These are phyloP conservation scores for Drosophila lutescens DNA, from an alignment of 2,888 invertebrate species.

Conservation along the genomic window DNA sequence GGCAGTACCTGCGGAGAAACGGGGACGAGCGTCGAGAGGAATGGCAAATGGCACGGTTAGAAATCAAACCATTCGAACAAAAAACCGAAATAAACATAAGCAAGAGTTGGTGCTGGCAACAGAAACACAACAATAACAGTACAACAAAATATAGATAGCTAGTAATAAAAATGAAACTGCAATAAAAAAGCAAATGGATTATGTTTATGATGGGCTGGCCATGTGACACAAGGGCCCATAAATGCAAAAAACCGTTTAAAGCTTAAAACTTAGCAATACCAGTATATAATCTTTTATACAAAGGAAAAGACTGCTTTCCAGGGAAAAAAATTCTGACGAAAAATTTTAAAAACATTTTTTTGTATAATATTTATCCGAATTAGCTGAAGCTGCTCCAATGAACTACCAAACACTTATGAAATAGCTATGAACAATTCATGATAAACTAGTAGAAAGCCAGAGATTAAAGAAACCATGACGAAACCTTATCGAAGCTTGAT, in stretches of 20 bases:
- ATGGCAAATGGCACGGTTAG: slow-evolving; percentile 48
- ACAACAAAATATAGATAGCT: slow-evolving; percentile 33
- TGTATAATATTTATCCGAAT: not conserved
- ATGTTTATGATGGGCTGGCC: not conserved
- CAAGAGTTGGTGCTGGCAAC: slow-evolving; percentile 58
- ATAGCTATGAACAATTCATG: not conserved
- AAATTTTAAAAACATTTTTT: not conserved
- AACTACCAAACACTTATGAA: not conserved
- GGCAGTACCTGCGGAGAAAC: slow-evolving; percentile 80
- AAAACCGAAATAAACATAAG: slow-evolving; percentile 35
- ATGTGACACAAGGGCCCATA: too few relatives aligned
- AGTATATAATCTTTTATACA: not conserved
- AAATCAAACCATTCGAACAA: slow-evolving; percentile 46
- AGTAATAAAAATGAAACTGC: slow-evolving; percentile 27
- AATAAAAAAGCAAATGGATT: slow-evolving; percentile 45
- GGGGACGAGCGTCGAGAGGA: slow-evolving; percentile 45
- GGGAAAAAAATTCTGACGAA: not conserved
- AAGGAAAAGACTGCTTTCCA: not conserved
- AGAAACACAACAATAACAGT: slow-evolving; percentile 64
- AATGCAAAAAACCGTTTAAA: not conserved
- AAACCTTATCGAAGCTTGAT: slow-evolving; percentile 32
- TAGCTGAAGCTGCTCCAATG: not conserved
- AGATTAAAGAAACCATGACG: not conserved
- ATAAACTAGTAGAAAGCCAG: not conserved
- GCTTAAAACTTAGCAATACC: not conserved